Conservation (phyloP, 2,113 vertebrate genomes). For the Diphyllodes magnificus region DNA sequence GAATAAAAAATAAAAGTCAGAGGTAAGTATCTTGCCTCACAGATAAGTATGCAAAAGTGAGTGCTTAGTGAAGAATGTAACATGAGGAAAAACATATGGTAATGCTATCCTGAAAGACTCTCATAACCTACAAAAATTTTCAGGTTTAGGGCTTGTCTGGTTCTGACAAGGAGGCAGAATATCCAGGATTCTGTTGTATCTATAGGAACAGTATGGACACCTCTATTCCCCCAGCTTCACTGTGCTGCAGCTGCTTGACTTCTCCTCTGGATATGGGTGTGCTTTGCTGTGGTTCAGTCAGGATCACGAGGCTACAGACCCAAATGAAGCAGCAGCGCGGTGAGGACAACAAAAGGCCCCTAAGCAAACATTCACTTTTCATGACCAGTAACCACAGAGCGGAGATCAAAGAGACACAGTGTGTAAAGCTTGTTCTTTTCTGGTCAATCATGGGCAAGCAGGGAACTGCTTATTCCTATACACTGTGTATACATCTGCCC, state of each 20-base stretch:
- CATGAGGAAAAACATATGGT: background rate
- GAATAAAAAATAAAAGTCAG: background rate
- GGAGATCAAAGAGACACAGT: background rate
- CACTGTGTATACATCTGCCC: background rate
- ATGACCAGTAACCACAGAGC: background rate
- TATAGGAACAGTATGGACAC: background rate
- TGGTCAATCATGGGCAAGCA: background rate
- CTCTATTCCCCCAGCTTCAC: background rate
- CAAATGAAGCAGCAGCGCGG: background rate
- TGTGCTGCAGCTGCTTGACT: background rate
- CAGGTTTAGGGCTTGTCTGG: background rate
- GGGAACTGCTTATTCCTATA: background rate
- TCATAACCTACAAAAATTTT: background rate
- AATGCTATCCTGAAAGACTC: background rate
- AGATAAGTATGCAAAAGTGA: background rate
- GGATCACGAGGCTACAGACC: background rate
- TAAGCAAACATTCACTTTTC: background rate
- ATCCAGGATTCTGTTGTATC: background rate
- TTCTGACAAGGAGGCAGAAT: background rate
- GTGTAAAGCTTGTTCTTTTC: background rate
- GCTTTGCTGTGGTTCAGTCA: background rate
- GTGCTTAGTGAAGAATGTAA: background rate
- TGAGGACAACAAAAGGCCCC: background rate
- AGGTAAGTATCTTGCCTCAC: background rate
- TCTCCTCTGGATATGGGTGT: background rate